Percentiles rank a stretch among this genome's conserved stretches.
Conservation (phyloP, 2,888 invertebrate species). For the Orthonevra nobilis region DNA sequence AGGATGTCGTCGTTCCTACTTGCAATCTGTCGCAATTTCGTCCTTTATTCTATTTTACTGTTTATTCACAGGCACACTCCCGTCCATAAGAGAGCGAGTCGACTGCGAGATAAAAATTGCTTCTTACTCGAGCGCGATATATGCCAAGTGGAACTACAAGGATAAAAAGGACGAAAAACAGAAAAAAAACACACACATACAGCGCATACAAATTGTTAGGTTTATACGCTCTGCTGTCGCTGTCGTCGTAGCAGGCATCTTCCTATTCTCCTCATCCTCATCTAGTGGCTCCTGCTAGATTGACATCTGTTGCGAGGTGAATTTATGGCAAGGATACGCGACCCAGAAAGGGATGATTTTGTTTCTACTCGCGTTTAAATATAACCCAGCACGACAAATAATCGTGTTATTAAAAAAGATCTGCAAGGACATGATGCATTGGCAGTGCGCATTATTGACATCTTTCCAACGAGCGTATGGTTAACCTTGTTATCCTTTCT, state of each 20-base stretch:
- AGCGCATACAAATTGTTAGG: slow-evolving; percentile 57
- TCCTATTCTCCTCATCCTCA: slow-evolving; percentile 20
- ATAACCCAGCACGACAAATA: slow-evolving; percentile 37
- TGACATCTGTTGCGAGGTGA: slow-evolving; percentile 67
- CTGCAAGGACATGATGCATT: slow-evolving; percentile 43
- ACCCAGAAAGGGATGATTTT: slow-evolving; percentile 50
- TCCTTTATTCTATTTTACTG: slow-evolving; percentile 63
- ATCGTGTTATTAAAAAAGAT: slow-evolving; percentile 55
- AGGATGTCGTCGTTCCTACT: slow-evolving; percentile 38
- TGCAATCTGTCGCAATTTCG: slow-evolving; percentile 65
- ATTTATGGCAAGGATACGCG: slow-evolving; percentile 59
- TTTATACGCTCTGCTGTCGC: slow-evolving; percentile 38
- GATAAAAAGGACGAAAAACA: slow-evolving; percentile 17
- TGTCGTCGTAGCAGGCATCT: slow-evolving; percentile 5
- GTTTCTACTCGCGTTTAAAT: slow-evolving; percentile 25
- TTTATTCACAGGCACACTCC: slow-evolving; percentile 48
- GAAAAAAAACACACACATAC: slow-evolving; percentile 1
- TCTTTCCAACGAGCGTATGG: slow-evolving; percentile 3
- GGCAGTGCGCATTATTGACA: slow-evolving; percentile 36
- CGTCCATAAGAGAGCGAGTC: background rate
- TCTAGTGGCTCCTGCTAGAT: slow-evolving; percentile 43
- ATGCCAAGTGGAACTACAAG: slow-evolving; percentile 19
- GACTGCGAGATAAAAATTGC: slow-evolving; percentile 34
- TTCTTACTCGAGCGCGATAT: slow-evolving; percentile 42
- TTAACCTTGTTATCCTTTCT: slow-evolving; percentile 39